Percentiles rank a stretch among this genome's conserved stretches.
These are phyloP conservation scores for Lithosia quadra DNA, from an alignment of 2,888 invertebrate species.

Conservation along the genomic window DNA sequence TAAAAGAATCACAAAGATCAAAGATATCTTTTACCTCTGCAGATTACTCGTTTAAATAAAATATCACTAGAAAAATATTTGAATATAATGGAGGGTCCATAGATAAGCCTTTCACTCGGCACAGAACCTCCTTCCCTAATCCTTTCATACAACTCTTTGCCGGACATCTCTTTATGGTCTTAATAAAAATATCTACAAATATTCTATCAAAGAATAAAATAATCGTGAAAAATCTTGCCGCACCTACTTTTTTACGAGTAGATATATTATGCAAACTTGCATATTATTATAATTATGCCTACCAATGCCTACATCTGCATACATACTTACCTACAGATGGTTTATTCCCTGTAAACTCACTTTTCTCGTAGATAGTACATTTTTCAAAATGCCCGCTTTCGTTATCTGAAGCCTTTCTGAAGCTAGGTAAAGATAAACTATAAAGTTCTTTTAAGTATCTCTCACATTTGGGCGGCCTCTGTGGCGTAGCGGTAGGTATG, in stretches of 20 bases:
- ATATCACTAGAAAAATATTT: slow-evolving; percentile 83
- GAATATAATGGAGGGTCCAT: slow-evolving; percentile 73
- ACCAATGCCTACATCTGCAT: too few relatives aligned
- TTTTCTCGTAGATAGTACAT: too few relatives aligned
- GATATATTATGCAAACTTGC: too few relatives aligned
- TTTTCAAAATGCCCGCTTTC: too few relatives aligned
- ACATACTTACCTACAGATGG: too few relatives aligned
- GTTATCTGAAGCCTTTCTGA: too few relatives aligned
- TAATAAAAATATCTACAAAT: slow-evolving; percentile 40
- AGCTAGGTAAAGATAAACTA: too few relatives aligned
- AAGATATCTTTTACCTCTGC: slow-evolving; percentile 64
- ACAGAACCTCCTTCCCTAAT: slow-evolving; percentile 62
- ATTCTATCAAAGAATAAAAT: slow-evolving; percentile 28
- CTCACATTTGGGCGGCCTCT: too few relatives aligned
- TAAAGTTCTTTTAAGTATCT: too few relatives aligned
- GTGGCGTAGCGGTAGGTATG: too few relatives aligned
- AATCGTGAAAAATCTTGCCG: slow-evolving; percentile 21
- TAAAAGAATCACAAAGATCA: slow-evolving; percentile 68
- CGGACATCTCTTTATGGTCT: slow-evolving; percentile 73
- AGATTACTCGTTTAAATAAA: slow-evolving; percentile 74
- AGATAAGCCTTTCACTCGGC: slow-evolving; percentile 71
- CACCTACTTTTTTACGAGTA: background rate
- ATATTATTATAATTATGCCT: too few relatives aligned
- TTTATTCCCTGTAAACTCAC: too few relatives aligned
- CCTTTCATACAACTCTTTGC: slow-evolving; percentile 75